These are phyloP conservation scores for Anastrepha ludens DNA, from an alignment of 1,140 invertebrate genomes.

Conservation along the genomic window DNA sequence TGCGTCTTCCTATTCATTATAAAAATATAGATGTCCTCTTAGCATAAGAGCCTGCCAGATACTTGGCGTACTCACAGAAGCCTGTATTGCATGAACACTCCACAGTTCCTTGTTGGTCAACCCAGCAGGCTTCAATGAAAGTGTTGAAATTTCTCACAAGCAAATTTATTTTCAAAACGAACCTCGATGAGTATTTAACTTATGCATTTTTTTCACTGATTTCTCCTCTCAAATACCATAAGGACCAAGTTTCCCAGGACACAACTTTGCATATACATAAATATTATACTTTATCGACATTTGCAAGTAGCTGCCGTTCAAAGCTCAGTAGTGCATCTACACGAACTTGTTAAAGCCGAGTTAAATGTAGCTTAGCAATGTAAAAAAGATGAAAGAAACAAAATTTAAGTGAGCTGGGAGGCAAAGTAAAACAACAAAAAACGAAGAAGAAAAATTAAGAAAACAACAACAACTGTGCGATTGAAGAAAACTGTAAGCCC, in stretches of 20 bases:
- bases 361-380: not conserved
- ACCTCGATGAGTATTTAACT: not conserved
- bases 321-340: conserved; percentile 19
- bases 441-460: not conserved
- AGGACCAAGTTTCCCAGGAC: conserved; percentile 3
- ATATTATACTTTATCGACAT: not conserved
- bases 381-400: conserved; percentile 28
- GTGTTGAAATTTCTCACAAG: too few relatives aligned
- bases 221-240: not conserved
- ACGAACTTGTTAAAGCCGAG: not conserved
- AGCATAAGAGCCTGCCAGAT: too few relatives aligned
- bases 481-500: conserved; percentile 19
- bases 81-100: too few relatives aligned
- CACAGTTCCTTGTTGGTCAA: too few relatives aligned
- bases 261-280: not conserved
- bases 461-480: not conserved
- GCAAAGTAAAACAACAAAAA: not conserved
- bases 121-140: too few relatives aligned
- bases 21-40: too few relatives aligned
- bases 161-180: too few relatives aligned
- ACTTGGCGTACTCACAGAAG: too few relatives aligned
- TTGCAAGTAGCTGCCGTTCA: not conserved
- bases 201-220: not conserved
- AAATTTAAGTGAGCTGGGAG: too few relatives aligned
- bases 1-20: too few relatives aligned